Evolutionary conservation across 2,113 vertebrate species (phyloP), one percentile per base, ranked within the genome.

Genomic region (Perca flavescens): DNA sequence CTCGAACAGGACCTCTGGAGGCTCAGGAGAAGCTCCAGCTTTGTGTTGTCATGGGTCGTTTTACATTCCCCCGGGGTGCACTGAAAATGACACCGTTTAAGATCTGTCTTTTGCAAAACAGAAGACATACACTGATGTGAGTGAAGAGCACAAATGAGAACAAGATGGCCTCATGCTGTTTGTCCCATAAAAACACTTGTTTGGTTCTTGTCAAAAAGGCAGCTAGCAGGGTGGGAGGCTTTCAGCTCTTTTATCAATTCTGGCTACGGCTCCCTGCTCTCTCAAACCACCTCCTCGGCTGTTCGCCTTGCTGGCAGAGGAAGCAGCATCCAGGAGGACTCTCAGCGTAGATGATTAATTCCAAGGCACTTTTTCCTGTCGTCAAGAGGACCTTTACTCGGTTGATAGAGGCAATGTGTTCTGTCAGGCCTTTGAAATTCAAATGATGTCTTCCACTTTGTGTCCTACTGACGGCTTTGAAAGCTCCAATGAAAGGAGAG

Each of bases 371-470:
- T 77, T 88, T 82, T 89, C 40, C 40, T 43, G 40, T 43, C 77
- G 89, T 88, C 78, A 76, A 54, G 79, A 89, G 73, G 85, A 87
- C 89, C 84, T 90, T 87, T 89, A 61, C 64, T 86, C 68, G 11
- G 68, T 80, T 74, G 72, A 88, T 78, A 68, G 85, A 90, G 69
- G 85, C 90, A 69, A 84, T 54, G 68, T 83, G 86, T 80, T 91
- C 82, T 86, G 87, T 91, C 91, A 89, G 79, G 76, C 77, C 87
- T 94, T 94, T 93, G 88, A 93, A 93, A 94, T 94, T 93, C 88
- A 93, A 94, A 94, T 92, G 80, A 76, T 61, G 83, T 73, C 83
- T 91, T 88, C 86, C 46, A 78, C 85, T 92, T 79, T 77, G 83
- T 85, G 88, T 86, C 77, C 75, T 86, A 66, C 74, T 74, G 89